A percentile compares a stretch with the other conserved stretches of the same genome.
Conservation (phyloP, 2,888 invertebrate species). For the Rhamnusium bicolor region DNA sequence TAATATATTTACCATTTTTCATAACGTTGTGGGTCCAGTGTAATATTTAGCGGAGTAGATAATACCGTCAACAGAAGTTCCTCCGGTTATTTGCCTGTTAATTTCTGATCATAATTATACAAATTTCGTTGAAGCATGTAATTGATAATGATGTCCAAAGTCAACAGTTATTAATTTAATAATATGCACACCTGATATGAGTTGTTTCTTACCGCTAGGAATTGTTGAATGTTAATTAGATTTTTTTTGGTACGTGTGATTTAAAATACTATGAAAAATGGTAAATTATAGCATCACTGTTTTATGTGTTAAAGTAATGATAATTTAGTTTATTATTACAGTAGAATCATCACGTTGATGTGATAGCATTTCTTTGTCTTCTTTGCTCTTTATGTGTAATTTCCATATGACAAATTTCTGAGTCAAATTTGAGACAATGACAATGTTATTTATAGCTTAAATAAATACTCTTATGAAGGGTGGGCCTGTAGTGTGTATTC, state of each 20-base stretch:
- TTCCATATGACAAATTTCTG: too few relatives aligned
- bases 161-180: not conserved
- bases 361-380: too few relatives aligned
- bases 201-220: not conserved
- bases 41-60: too few relatives aligned
- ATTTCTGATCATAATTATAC: not conserved
- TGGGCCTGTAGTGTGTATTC: too few relatives aligned
- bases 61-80: not conserved
- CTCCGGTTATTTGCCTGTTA: not conserved
- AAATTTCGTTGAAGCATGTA: not conserved
- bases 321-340: not conserved
- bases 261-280: not conserved
- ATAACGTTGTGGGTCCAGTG: too few relatives aligned
- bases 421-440: too few relatives aligned
- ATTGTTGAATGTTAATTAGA: not conserved
- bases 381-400: too few relatives aligned
- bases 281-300: not conserved
- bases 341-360: too few relatives aligned
- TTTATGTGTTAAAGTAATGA: not conserved
- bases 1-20: too few relatives aligned
- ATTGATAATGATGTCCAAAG: not conserved
- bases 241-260: not conserved
- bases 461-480: too few relatives aligned
- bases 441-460: too few relatives aligned
- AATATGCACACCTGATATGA: not conserved